phyloP scores from a whole-genome alignment of 53 echinoderm and acorn worm genomes.

The Stichopus horrens region DNA sequence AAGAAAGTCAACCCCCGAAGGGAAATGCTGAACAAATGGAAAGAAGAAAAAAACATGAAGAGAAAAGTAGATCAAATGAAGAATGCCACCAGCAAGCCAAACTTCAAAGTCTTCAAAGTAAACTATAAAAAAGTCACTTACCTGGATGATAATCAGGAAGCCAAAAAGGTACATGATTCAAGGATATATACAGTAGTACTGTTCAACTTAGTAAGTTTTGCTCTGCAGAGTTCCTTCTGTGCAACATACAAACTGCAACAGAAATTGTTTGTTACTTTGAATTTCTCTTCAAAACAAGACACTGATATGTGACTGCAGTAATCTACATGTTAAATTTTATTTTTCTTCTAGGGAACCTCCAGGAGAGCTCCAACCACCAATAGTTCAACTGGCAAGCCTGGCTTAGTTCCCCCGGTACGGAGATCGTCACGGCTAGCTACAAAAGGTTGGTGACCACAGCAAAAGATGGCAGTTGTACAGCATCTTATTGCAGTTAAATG shows the following conservation, averaged over 20 bases:
- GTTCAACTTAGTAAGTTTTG: too few species aligned
- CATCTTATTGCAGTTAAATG: too few species aligned
- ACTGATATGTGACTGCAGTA: too few species aligned
- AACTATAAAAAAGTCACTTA: conserved; percentile 15
- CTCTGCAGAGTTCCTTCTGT: too few species aligned
- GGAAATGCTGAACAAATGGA: conserved; percentile 65
- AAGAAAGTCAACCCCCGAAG: conserved; percentile 10
- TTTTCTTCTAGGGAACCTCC: not conserved
- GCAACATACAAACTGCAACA: too few species aligned
- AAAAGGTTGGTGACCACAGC: not conserved
- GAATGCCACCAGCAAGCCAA: conserved; percentile 20
- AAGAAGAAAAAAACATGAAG: conserved; percentile 64
- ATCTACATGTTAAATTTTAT: too few species aligned
- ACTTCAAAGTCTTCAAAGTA: conserved; percentile 61
- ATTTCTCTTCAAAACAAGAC: too few species aligned
- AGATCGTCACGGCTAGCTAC: conserved; percentile 26
- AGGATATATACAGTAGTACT: not conserved
- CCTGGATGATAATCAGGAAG: not conserved
- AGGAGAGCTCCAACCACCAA: not conserved
- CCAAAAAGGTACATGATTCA: not conserved
- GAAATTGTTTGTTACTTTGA: too few species aligned
- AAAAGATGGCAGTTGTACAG: too few species aligned
- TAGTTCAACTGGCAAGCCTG: not conserved
- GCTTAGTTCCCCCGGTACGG: not conserved
- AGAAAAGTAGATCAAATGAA: conserved; percentile 48